A percentile compares a stretch with the other conserved stretches of the same genome.
These are phyloP conservation scores for Lissocephala sabroskyi DNA, from an alignment of 2,888 invertebrate genomes.

Conservation along the genomic window DNA sequence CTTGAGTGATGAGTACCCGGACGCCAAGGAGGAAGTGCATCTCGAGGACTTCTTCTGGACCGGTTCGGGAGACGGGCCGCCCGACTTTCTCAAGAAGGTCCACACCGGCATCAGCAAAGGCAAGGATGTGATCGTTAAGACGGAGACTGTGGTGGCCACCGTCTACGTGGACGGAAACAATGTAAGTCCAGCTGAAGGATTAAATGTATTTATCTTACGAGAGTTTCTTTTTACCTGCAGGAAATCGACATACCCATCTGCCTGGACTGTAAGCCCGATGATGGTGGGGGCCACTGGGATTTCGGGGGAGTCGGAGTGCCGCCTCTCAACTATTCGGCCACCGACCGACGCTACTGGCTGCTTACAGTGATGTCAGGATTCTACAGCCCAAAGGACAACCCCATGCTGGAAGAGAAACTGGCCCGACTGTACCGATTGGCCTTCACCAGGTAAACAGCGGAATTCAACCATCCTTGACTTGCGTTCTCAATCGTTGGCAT, in stretches of 20 bases:
- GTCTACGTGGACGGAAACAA: constrained; percentile 77
- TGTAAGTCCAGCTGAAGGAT: constrained; percentile 42
- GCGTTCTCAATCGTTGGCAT: constrained; percentile 1
- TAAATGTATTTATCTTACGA: not conserved
- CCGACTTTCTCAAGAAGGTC: constrained; percentile 72
- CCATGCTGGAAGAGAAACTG: constrained; percentile 81
- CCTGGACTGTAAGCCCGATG: constrained; percentile 66
- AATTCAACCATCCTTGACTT: not conserved
- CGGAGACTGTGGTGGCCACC: constrained; percentile 81
- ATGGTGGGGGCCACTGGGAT: constrained; percentile 64
- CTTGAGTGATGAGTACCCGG: constrained; percentile 61
- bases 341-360: constrained; percentile 85
- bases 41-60: constrained; percentile 93
- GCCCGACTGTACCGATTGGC: constrained; percentile 86
- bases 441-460: constrained; percentile 78
- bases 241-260: constrained; percentile 71
- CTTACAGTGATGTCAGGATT: constrained; percentile 81
- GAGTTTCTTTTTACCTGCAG: constrained; percentile 39
- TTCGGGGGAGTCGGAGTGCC: constrained; percentile 51
- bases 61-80: constrained; percentile 86
- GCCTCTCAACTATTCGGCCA: constrained; percentile 70
- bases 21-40: constrained; percentile 69
- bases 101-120: constrained; percentile 74
- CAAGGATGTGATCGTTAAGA: constrained; percentile 76
- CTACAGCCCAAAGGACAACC: constrained; percentile 74